These are phyloP conservation scores for Osmoderma eremita DNA, from an alignment of 2,888 invertebrate species.

Conservation along the genomic window DNA sequence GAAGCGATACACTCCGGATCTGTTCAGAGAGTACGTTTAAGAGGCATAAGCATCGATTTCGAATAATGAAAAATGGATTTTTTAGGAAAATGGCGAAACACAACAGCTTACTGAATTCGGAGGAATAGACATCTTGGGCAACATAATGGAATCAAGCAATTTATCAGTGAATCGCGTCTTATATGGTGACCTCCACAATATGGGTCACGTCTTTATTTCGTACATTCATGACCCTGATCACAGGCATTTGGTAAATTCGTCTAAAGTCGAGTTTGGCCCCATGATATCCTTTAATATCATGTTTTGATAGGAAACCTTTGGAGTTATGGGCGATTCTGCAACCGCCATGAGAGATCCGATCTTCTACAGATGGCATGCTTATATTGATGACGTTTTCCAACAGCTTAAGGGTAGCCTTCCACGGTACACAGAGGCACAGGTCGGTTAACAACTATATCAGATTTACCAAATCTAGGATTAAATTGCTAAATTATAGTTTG, in stretches of 20 bases:
- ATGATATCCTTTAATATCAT: neutral
- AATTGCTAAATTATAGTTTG: neutral
- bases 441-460: conserved; percentile 53
- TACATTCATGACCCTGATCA: conserved; percentile 85
- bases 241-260: conserved; percentile 70
- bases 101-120: conserved; percentile 69
- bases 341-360: conserved; percentile 89
- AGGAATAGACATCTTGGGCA: conserved; percentile 83
- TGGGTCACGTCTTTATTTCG: conserved; percentile 82
- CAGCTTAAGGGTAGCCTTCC: conserved; percentile 77
- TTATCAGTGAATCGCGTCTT: conserved; percentile 75
- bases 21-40: conserved; percentile 68
- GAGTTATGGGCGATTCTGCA: conserved; percentile 84
- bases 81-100: conserved; percentile 57
- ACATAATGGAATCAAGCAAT: conserved; percentile 79
- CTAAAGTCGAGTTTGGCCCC: neutral
- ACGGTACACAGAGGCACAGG: conserved; percentile 71
- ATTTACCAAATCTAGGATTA: neutral
- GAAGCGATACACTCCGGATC: conserved; percentile 75
- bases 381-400: conserved; percentile 81
- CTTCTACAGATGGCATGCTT: conserved; percentile 88
- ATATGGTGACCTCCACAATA: conserved; percentile 85
- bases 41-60: neutral
- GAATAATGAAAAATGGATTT: neutral
- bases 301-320: conserved; percentile 74